Evolutionary conservation across 2,888 invertebrate species (phyloP).

Genomic region (Eulithis prunata): DNA sequence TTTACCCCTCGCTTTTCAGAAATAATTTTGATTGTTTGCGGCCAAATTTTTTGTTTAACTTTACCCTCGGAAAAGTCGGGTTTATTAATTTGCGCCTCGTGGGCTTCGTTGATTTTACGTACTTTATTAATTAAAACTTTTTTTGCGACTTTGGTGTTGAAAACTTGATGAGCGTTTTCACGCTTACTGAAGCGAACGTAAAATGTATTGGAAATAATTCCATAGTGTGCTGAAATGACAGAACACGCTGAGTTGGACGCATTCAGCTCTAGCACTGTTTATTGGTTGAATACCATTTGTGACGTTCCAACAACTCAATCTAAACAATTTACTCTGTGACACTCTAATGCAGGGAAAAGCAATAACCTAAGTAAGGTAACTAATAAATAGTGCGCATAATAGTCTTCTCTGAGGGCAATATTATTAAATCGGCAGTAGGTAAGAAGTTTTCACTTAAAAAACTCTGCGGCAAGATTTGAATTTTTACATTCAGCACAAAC

Average conservation of each 20-base stretch:
- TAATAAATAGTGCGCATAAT: background rate
- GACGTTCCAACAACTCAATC: no score
- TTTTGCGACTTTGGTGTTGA: slow-evolving; percentile 38
- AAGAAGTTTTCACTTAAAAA: no score
- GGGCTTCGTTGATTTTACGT: slow-evolving; percentile 42
- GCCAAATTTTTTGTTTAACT: slow-evolving; percentile 42
- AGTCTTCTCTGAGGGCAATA: background rate
- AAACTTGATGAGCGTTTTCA: slow-evolving; percentile 36
- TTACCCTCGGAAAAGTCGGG: slow-evolving; percentile 36
- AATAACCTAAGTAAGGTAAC: no score
- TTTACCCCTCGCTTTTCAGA: slow-evolving; percentile 40
- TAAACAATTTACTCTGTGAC: no score
- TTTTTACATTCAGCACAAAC: no score
- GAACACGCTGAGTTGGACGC: background rate
- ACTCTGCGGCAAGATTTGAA: no score
- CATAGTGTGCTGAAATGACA: background rate
- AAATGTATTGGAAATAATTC: slow-evolving; percentile 1
- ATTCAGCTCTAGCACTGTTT: no score
- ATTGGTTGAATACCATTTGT: no score
- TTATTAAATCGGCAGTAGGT: no score
- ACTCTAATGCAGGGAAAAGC: no score
- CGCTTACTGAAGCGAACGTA: slow-evolving; percentile 21
- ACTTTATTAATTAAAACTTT: slow-evolving; percentile 45
- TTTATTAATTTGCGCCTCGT: slow-evolving; percentile 44
- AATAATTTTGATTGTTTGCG: slow-evolving; percentile 46